Conservation (phyloP, 1,140 invertebrate species). For the Solenopsis invicta region DNA sequence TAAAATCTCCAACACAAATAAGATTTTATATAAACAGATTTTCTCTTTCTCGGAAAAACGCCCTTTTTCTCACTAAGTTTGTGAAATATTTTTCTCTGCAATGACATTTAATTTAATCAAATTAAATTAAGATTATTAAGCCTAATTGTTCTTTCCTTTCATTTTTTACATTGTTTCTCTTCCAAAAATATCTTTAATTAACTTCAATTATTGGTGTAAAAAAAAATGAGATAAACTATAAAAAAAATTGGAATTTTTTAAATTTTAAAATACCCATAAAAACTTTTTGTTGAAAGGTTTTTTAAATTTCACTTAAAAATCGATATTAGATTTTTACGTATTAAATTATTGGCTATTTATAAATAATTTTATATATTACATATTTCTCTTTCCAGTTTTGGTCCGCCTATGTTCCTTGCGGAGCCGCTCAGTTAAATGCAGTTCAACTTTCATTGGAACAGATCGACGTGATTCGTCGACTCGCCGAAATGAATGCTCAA, state of each 20-base stretch:
- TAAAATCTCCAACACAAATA: not conserved
- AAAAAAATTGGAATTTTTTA: not conserved
- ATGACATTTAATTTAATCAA: not conserved
- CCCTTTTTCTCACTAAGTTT: not conserved
- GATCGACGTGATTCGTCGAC: conserved; percentile 93
- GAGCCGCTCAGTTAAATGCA: conserved; percentile 93
- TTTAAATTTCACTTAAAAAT: not conserved
- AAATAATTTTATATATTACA: not conserved
- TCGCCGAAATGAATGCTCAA: conserved; percentile 90
- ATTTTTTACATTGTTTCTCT: not conserved
- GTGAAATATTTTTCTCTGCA: not conserved
- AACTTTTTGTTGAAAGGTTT: not conserved
- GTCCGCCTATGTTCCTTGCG: conserved; percentile 96
- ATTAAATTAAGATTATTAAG: not conserved
- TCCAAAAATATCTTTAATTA: not conserved
- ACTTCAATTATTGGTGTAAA: not conserved
- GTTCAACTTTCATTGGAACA: conserved; percentile 94
- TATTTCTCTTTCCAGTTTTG: conserved; percentile 90
- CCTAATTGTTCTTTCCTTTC: not conserved
- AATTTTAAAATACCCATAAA: not conserved
- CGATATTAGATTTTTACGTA: not conserved
- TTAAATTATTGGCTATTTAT: not conserved
- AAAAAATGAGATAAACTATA: not conserved
- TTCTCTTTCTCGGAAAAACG: not conserved
- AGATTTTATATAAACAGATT: not conserved